phyloP scores from a whole-genome alignment of 2,888 invertebrate species.

The Polia nebulosa region DNA sequence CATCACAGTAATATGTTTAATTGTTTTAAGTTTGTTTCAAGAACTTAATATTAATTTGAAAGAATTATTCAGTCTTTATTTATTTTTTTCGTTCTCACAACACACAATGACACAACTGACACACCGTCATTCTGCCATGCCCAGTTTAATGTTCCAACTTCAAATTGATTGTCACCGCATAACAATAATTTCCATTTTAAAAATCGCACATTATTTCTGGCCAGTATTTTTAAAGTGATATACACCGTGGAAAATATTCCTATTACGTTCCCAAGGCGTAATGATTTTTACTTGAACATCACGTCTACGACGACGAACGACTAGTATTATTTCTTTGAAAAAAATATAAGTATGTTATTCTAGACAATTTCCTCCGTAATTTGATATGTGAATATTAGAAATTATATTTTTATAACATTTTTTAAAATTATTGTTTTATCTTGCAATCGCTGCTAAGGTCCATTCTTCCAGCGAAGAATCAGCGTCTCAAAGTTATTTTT shows the following conservation, averaged over 20 bases:
- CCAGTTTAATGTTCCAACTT: slow-evolving; percentile 5
- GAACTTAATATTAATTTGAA: not conserved
- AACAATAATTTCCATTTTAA: not conserved
- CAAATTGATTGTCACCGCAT: not conserved
- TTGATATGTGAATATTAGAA: too few relatives aligned
- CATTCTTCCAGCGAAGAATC: too few relatives aligned
- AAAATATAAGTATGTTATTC: too few relatives aligned
- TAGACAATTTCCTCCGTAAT: too few relatives aligned
- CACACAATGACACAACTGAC: slow-evolving; percentile 6
- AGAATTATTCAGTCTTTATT: not conserved
- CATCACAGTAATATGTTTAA: not conserved
- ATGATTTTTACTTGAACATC: too few relatives aligned
- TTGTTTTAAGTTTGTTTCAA: not conserved
- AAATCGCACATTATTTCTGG: not conserved
- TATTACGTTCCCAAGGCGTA: too few relatives aligned
- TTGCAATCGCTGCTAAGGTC: too few relatives aligned
- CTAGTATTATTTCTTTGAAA: too few relatives aligned
- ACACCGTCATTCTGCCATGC: not conserved
- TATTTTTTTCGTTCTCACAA: not conserved
- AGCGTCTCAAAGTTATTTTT: too few relatives aligned
- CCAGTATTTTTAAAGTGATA: not conserved
- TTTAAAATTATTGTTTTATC: too few relatives aligned
- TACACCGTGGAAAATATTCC: not conserved
- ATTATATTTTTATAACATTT: too few relatives aligned
- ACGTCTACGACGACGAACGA: too few relatives aligned